phyloP scores from a whole-genome alignment of 2,888 invertebrate genomes.

The Cyclophora punctaria region DNA sequence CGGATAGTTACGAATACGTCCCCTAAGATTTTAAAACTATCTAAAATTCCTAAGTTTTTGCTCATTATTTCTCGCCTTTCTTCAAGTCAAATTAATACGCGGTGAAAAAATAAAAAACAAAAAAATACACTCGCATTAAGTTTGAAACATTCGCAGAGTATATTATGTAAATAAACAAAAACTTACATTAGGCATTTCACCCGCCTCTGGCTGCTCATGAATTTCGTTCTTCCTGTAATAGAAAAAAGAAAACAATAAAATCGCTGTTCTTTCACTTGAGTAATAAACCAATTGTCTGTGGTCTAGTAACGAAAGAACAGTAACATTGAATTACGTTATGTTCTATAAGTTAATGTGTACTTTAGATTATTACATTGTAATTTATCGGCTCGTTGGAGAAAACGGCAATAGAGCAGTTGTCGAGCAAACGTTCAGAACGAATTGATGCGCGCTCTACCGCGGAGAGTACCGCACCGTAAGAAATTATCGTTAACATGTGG shows the following conservation, averaged over 20 bases:
- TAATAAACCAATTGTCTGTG: background rate
- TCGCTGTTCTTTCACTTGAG: background rate
- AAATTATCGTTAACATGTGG: conserved; percentile 31
- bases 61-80: no score
- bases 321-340: conserved; percentile 11
- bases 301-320: background rate
- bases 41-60: no score
- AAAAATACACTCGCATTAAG: no score
- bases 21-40: no score
- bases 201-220: conserved; percentile 31
- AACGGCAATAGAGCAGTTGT: conserved; percentile 35
- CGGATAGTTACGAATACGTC: no score
- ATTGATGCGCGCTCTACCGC: conserved; percentile 54
- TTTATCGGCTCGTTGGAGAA: conserved; percentile 48
- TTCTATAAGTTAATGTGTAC: conserved; percentile 16
- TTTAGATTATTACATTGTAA: conserved; percentile 34
- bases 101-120: no score
- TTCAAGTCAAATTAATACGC: no score
- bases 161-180: conserved; percentile 6
- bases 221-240: conserved; percentile 49
- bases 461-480: conserved; percentile 43
- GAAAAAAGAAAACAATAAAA: conserved; percentile 9
- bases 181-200: conserved; percentile 42
- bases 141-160: no score
- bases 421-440: conserved; percentile 50